phyloP scores from a whole-genome alignment of 1,140 invertebrate genomes.

The Dinothrombium tinctorium region DNA sequence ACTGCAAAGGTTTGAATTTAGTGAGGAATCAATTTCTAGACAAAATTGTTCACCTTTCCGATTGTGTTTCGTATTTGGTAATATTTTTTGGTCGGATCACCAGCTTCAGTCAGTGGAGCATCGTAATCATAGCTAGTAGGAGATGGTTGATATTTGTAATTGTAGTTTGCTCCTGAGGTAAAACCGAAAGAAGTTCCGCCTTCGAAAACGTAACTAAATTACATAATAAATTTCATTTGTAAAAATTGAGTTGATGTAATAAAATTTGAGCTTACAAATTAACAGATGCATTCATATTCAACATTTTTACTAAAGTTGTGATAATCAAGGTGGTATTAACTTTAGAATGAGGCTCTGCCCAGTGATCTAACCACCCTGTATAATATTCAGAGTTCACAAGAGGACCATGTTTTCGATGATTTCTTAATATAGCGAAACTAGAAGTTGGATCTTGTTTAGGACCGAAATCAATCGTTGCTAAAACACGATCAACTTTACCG shows the following conservation, averaged over 20 bases:
- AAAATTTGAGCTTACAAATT: too few relatives aligned
- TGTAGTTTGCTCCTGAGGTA: slow-evolving; percentile 16
- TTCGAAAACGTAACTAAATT: too few relatives aligned
- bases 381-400: slow-evolving; percentile 75
- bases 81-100: slow-evolving; percentile 25
- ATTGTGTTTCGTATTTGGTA: slow-evolving; percentile 21
- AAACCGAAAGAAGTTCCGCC: too few relatives aligned
- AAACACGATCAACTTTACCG: slow-evolving; percentile 35
- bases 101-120: slow-evolving; percentile 25
- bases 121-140: slow-evolving; percentile 29
- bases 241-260: too few relatives aligned
- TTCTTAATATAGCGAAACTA: slow-evolving; percentile 22
- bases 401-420: slow-evolving; percentile 30
- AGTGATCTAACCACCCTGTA: slow-evolving; percentile 50
- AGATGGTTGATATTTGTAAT: slow-evolving; percentile 14
- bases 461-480: slow-evolving; percentile 53
- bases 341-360: slow-evolving; percentile 17
- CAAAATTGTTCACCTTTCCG: slow-evolving; percentile 7
- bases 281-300: slow-evolving; percentile 18
- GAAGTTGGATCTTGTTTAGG: slow-evolving; percentile 12
- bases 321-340: too few relatives aligned
- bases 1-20: slow-evolving; percentile 26
- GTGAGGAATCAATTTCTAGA: slow-evolving; percentile 13
- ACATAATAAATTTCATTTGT: too few relatives aligned
- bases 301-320: slow-evolving; percentile 16